Percentiles rank a stretch among this genome's conserved stretches.
Evolutionary conservation across 1,140 invertebrate genomes (phyloP).

Genomic region (Euwallacea similis): DNA sequence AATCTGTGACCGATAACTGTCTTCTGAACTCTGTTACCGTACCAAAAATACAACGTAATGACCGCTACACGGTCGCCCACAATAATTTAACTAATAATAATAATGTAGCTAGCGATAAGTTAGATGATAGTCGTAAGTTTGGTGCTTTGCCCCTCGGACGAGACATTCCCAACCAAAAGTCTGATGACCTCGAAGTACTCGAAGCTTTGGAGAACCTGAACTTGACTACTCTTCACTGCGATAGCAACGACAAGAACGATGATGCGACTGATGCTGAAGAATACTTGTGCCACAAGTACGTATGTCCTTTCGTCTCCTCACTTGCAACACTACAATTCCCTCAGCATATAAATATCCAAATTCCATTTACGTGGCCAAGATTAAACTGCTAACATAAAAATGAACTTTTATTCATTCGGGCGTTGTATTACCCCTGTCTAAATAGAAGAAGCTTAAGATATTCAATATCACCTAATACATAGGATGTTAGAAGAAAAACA

Average conservation of each 20-base stretch:
- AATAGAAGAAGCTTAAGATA: no score
- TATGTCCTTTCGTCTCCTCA: background rate
- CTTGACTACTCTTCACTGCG: constrained; percentile 35
- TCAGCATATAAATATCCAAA: background rate
- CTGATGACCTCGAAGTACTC: constrained; percentile 53
- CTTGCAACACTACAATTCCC: background rate
- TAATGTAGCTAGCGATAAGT: constrained; percentile 47
- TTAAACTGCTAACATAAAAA: no score
- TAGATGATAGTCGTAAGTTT: constrained; percentile 52
- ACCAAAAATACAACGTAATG: constrained; percentile 66
- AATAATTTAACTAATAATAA: constrained; percentile 47
- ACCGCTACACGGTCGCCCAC: constrained; percentile 59
- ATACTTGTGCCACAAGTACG: constrained; percentile 36
- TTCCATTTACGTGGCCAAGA: no score
- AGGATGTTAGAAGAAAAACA: no score
- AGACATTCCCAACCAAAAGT: constrained; percentile 64
- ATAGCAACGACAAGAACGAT: constrained; percentile 45
- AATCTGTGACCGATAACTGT: constrained; percentile 68
- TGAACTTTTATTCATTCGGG: no score
- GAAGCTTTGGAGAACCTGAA: constrained; percentile 46
- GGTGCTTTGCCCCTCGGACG: constrained; percentile 59
- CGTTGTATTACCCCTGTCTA: no score
- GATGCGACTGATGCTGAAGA: constrained; percentile 14
- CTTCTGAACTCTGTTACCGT: constrained; percentile 68
- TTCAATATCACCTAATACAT: no score